Base-by-base conservation (phyloP, 2,113 vertebrate species). In the Apaloderma vittatum region DNA sequence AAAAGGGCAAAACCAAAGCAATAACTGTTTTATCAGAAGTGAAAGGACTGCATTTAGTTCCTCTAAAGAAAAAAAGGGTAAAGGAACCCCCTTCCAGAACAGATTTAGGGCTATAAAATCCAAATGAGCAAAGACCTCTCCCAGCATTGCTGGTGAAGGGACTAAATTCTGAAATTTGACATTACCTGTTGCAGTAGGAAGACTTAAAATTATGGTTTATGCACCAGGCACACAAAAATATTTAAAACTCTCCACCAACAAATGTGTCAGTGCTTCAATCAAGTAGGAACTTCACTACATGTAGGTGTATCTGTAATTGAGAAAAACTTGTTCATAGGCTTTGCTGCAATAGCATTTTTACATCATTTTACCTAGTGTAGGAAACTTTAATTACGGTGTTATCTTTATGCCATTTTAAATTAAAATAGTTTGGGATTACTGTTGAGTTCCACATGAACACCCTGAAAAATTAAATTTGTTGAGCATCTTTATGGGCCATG, bases 221-320 rank as follows among this genome's bases (percentile, higher is more conserved):
- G 29, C 32, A 61, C 43, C 13, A 86, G 24, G 2, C 43, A 54
- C 37, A 15, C 9, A 55, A 59, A 61, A 84, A 9, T 30, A 26
- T 2, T 0, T 65, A 30, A 73, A 63, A 15, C 3, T 86, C 4
- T 34, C 10, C 62, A 85, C 11, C 54, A 76, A 10, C 12, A 59
- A 49, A 30, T 30, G 5, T 23, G 9, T 55, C 54, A 92, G 1
- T 83, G 2, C 8, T 67, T 37, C 36, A n/a, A 3, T 17, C 22
- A 73, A 6, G 18, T 13, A 51, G 51, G 30, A 88, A 30, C 9
- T 79, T 24, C 80, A 43, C 22, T 16, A 55, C 6, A 11, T 9
- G 3, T 48, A 76, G 4, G 8, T 55, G 29, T 27, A 3, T 12
- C n/a, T 36, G 12, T 22, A 62, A 59, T 46, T 0, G 0, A 15